Evolutionary conservation across 35 echinoderm and acorn worm genomes (phyloP), one percentile per base, ranked within the genome.

Genomic region (Apostichopus californicus): DNA sequence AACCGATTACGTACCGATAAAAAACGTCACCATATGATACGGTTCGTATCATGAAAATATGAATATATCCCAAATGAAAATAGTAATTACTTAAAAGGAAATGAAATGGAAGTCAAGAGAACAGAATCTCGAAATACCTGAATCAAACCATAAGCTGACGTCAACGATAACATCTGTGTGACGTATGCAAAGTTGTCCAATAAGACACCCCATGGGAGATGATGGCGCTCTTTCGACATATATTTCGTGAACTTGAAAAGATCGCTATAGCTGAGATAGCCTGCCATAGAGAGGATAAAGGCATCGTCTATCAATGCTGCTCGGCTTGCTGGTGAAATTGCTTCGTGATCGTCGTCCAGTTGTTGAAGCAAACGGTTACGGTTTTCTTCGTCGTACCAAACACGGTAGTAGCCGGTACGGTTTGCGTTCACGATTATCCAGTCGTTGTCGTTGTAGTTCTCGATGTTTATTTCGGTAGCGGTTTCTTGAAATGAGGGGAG

Each of bases 161-260:
- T 92, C 22, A 71, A 88, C 18, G 78, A 54, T 86, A 98, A 54
- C 92, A 95, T 94, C 24, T 94, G 59, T 55, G 57, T 71, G 87
- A 91, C 86, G 82, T 98, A 98, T 25, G 72, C 92, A 18, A 90
- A 61, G 24, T 78, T 90, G 56, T 21, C 78, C 28, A 91, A 53
- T 64, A 93, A 77, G 4, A 89, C 90, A 14, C 18, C 72, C 96
- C 96, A 98, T 18, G 96, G 94, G 6, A 98, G 89, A 77, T 92
- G 94, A 34, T 98, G 88, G 53, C 92, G 95, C 86, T 98, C 96
- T 66, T 93, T 78, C n/a, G 63, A 87, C 72, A 98, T 73, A 56
- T 98, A 98, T 10, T 70, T 77, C 4, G 92, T 94, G 24, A 98
- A 73, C 18, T 92, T 88, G 12, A 98, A 87, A 14, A 92, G 81